phyloP scores from a whole-genome alignment of 1,140 invertebrate species.

The Carposina sasakii region DNA sequence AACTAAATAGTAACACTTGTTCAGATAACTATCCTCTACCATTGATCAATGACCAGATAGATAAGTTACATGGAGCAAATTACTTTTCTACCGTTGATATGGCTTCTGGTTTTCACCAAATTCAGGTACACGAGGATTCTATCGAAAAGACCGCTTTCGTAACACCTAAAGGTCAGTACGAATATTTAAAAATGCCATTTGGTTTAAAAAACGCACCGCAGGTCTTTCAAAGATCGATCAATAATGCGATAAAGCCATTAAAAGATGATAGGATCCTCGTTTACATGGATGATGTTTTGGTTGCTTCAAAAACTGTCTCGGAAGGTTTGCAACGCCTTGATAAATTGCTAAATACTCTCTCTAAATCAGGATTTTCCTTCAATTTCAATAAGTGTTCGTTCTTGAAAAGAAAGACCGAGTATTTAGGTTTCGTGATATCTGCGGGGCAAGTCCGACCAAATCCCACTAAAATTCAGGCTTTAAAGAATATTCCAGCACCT shows the following conservation, averaged over 20 bases:
- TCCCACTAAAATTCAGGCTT: conserved; percentile 22
- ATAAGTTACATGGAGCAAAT: conserved; percentile 22
- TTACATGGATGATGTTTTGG: conserved; percentile 30
- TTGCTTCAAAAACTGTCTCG: conserved; percentile 15
- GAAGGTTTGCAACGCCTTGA: conserved; percentile 21
- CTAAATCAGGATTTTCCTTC: conserved; percentile 27
- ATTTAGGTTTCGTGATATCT: conserved; percentile 19
- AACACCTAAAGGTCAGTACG: conserved; percentile 37
- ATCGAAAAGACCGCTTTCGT: conserved; percentile 39
- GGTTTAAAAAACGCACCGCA: conserved; percentile 22
- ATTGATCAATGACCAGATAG: conserved; percentile 60
- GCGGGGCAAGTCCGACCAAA: conserved; percentile 20
- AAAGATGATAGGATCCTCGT: conserved; percentile 10
- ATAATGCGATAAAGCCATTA: conserved; percentile 13
- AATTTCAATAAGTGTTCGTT: conserved; percentile 33
- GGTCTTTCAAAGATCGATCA: conserved; percentile 39
- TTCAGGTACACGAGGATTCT: conserved; percentile 32
- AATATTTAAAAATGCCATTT: conserved; percentile 33
- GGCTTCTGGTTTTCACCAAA: conserved; percentile 60
- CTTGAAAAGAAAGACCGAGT: conserved; percentile 24
- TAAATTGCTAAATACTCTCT: conserved; percentile 15
- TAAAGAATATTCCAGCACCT: conserved; percentile 24
- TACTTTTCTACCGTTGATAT: conserved; percentile 43
- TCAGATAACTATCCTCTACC: conserved; percentile 70
- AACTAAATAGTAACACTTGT: conserved; percentile 33